Evolutionary conservation across 2,888 invertebrate genomes (phyloP), one percentile per base, ranked within the genome.

Genomic region (Leptura quadrifasciata): DNA sequence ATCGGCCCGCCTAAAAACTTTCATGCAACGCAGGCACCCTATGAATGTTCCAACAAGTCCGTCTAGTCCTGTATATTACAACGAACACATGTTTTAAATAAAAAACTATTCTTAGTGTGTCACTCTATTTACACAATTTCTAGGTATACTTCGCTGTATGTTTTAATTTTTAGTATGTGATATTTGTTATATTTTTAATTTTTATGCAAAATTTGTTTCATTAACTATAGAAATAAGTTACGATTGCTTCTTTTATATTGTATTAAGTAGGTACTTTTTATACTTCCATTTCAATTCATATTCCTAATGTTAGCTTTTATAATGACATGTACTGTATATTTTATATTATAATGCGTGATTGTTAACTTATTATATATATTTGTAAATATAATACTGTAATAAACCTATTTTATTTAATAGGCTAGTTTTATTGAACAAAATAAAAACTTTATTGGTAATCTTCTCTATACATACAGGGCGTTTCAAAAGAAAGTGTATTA

Each of bases 1-100:
- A 20, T 88, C 89, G 18, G 82, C 85, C 18, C 84, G 89, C 63
- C 82, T 90, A 63, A 87, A 86, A 78, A 88, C 88, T 4, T 90
- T 90, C 78, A 88, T 90, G 85, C 87, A 87, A 78, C 85, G 90
- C 70, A 84, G 90, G 76, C 88, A 88, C 79, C 88, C 89, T 2
- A 86, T 85, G 78, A 88, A 87, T 77, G 84, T 88, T 60, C 79
- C 87, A 17, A 83, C 86, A 52, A 80, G 84, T 18, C 85, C 86
- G 27, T 86, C 85, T 80, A 86, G 83, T 81, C 84, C 85, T 6
- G 73, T 75, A 55, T 86, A 86, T 79, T 84, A 80, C 72, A 78
- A 77, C 39, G 84, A 85, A 76, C 85, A 85, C 52, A 83, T 80
- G 72, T 80, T 83, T 77, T 84, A 76, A 79, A 21, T 35, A 31